Evolutionary conservation across 2,797 vertebrate genomes (phyloP), one percentile per base, ranked within the genome.

Genomic region (Poecile montanus): DNA sequence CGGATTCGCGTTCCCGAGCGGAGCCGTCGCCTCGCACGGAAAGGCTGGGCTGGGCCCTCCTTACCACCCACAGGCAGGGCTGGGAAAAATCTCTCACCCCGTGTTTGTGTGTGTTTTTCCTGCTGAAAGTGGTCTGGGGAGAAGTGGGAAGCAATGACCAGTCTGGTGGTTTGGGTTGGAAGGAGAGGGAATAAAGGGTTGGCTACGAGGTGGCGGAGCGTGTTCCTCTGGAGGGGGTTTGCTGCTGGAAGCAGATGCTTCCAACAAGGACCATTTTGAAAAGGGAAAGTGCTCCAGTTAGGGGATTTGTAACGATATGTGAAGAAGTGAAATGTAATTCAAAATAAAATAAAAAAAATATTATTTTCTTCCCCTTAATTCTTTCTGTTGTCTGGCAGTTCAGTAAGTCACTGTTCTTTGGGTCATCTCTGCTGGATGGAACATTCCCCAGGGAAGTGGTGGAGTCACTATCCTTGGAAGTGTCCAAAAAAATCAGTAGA

Each of bases 51-150:
- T 34, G 66, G 77, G 89, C 65, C 29, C 45, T 93, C 38, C 6
- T 81, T 94, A 68, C 93, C 93, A 95, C 91, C 83, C 96, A 93
- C 94, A 89, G 94, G n/a, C 95, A 92, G 60, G 68, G 63, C 77
- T 70, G 94, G 91, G 87, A 88, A 67, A 42, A 56, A 48, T 25
- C 72, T 4, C 82, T 96, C 61, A 1, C 48, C 68, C 19, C 8
- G 9, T 75, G 73, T 26, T 87, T 67, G 72, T 11, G 60, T 38
- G 65, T 48, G 79, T n/a, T 93, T 94, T 88, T 75, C 70, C 92
- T 96, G 89, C 89, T 88, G 36, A 80, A 60, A 82, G 94, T 40
- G 92, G 93, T 90, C 82, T 88, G 70, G 77, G 88, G 85, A 92
- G 86, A 80, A 81, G 85, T 70, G 85, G 89, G 85, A 95, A 92